These are phyloP conservation scores for Mionectes olivaceus DNA, from an alignment of 2,797 vertebrate genomes.

Conservation along the genomic window DNA sequence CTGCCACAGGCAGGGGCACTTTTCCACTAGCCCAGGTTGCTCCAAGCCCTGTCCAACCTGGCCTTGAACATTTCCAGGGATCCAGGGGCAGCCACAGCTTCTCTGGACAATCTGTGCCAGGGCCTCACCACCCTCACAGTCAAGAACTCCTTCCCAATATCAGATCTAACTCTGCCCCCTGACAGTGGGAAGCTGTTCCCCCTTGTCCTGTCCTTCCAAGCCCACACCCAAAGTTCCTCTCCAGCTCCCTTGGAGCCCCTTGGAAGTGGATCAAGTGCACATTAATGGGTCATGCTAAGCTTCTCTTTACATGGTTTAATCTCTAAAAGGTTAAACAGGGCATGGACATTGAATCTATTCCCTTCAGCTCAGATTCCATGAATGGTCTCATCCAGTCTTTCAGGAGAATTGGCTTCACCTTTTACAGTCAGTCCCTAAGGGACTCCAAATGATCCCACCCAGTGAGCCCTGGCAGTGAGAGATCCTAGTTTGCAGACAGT, in stretches of 20 bases:
- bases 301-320: not conserved
- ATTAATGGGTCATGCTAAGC: not conserved
- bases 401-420: not conserved
- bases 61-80: not conserved
- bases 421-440: too few species aligned
- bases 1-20: not conserved
- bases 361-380: not conserved
- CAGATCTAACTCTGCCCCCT: not conserved
- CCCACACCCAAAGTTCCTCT: not conserved
- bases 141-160: not conserved
- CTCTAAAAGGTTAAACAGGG: not conserved
- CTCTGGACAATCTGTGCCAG: not conserved
- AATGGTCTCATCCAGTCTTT: not conserved
- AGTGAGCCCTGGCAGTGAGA: not conserved
- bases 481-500: not conserved
- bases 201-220: not conserved
- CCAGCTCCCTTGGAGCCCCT: not conserved
- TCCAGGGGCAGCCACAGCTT: too few species aligned
- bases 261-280: not conserved
- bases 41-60: fast-evolving
- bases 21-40: fast-evolving
- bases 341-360: fast-evolving
- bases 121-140: not conserved
- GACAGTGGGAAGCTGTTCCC: not conserved
- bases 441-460: fast-evolving